phyloP scores from a whole-genome alignment of 2,888 invertebrate species.

The Adineta ricciae region DNA sequence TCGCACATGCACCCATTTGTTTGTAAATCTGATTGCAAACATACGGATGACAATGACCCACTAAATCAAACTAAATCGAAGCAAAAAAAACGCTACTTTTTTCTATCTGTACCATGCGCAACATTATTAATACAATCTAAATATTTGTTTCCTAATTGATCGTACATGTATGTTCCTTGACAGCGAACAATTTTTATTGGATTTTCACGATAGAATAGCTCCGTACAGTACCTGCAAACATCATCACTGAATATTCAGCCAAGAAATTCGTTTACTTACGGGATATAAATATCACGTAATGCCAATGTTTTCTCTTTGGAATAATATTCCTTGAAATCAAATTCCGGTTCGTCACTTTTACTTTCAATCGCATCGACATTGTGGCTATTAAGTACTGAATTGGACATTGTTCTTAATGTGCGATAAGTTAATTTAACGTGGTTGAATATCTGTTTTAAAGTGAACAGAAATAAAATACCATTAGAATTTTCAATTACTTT shows the following conservation, averaged over 20 bases:
- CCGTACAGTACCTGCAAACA: constrained; percentile 59
- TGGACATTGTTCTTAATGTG: neutral
- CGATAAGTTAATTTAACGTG: neutral
- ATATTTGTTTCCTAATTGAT: constrained; percentile 76
- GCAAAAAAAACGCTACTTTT: neutral
- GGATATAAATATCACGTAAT: neutral
- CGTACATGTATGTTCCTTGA: constrained; percentile 86
- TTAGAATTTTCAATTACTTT: neutral
- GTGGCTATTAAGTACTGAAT: neutral
- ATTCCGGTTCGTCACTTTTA: neutral
- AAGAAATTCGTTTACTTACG: neutral
- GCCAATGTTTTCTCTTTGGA: neutral
- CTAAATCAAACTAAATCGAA: constrained; percentile 52
- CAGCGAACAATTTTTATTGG: constrained; percentile 87
- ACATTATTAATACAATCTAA: constrained; percentile 98
- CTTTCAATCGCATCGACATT: neutral
- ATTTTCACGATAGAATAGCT: constrained; percentile 78
- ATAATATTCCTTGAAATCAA: constrained; percentile 6
- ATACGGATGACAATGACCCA: constrained; percentile 90
- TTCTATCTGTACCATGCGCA: constrained; percentile 68
- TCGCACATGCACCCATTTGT: constrained; percentile 84
- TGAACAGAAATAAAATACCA: neutral
- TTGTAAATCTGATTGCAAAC: constrained; percentile 78
- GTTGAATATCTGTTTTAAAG: neutral
- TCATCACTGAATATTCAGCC: too few species aligned